Base-by-base conservation (phyloP, 2,888 invertebrate genomes). In the Athetis lepigone region DNA sequence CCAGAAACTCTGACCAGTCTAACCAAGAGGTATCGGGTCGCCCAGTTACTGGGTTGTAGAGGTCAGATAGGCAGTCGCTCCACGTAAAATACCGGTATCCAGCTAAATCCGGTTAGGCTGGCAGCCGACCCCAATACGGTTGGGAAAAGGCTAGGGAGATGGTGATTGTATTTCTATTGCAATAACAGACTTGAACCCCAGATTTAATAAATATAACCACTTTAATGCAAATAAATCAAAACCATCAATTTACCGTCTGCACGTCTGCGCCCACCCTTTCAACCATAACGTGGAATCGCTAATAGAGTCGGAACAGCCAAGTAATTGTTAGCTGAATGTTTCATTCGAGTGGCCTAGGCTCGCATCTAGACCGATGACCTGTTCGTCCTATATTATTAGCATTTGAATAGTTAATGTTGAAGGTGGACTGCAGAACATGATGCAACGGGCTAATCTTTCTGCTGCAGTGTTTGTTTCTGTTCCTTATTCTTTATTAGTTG, bases 261-360 rank as follows among this genome's bases (percentile, higher is more conserved):
- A 9, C n/a, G 71, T 71, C 8, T 65, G 55, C 29, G 58, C 54
- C 9, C 25, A 2, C 45, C 67, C 2, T 65, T 42, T 51, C 19
- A 1, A 1, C 2, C 6, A 50, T 79, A 42, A 49, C 81, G 81
- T 79, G 81, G 69, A 72, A 67, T 79, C 18, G 21, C 46, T 75
- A 65, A 75, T 39, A 58, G 33, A 16, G 33, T 58, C 25, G 55
- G 39, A 77, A 75, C 43, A 19, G 36, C 55, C 6, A 25, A 36
- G 62, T 79, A 79, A 79, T 81, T 81, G 81, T 70, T 51, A 58
- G 7, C 19, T 79, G 62, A 79, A 79, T 81, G 18, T 70, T 79
- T 81, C 25, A 79, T 79, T 39, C 3, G 45, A 29, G 45, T 27
- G 4, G 6, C 29, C 7, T 2, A 7, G 37, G 60, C 56, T 52